phyloP scores from a whole-genome alignment of 2,888 invertebrate genomes.

The Miltochrista miniata region DNA sequence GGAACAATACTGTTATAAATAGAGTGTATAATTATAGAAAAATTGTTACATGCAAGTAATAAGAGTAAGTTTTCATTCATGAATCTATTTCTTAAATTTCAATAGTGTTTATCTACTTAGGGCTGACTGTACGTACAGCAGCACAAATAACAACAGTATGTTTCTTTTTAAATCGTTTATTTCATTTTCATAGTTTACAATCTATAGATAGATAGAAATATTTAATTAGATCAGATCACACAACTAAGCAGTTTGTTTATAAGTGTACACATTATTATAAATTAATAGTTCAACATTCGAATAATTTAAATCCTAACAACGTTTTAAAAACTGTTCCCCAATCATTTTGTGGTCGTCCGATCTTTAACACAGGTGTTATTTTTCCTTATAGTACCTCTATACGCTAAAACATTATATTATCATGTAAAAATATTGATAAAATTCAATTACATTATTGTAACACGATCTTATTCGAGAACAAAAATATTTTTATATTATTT shows the following conservation, averaged over 20 bases:
- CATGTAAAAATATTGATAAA: slow-evolving; percentile 77
- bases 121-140: too few relatives aligned
- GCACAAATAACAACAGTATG: slow-evolving; percentile 46
- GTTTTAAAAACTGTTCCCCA: slow-evolving; percentile 78
- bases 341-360: slow-evolving; percentile 60
- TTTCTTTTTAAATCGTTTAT: slow-evolving; percentile 75
- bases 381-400: slow-evolving; percentile 50
- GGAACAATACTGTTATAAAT: too few relatives aligned
- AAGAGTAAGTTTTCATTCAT: too few relatives aligned
- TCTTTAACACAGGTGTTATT: slow-evolving; percentile 65
- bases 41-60: too few relatives aligned
- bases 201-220: slow-evolving; percentile 78
- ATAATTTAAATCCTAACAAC: slow-evolving; percentile 79
- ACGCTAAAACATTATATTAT: slow-evolving; percentile 62
- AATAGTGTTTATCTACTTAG: too few relatives aligned
- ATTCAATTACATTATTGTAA: slow-evolving; percentile 74
- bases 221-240: slow-evolving; percentile 80
- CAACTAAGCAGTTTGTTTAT: slow-evolving; percentile 74
- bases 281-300: slow-evolving; percentile 77
- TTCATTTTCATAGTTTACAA: slow-evolving; percentile 79
- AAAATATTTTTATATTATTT: slow-evolving; percentile 68
- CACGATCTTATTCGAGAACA: slow-evolving; percentile 74
- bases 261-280: slow-evolving; percentile 76
- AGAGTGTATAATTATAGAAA: too few relatives aligned
- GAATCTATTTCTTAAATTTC: too few relatives aligned